Evolutionary conservation across 2,113 vertebrate genomes (phyloP).

Genomic region (Nyctereutes procyonoides): DNA sequence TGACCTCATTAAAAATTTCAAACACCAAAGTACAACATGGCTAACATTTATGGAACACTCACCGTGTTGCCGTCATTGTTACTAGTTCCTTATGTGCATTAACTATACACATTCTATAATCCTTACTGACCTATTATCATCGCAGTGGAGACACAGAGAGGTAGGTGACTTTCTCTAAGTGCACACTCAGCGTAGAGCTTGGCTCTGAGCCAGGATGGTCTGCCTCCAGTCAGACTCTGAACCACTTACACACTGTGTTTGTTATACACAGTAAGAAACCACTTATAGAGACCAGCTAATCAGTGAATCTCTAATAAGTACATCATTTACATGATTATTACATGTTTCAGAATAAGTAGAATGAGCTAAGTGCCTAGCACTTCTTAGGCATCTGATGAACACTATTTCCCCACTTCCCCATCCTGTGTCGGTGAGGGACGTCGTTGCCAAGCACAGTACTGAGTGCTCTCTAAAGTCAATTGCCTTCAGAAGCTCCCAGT

Average conservation of each 20-base stretch:
- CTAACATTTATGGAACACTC: background rate
- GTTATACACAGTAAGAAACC: background rate
- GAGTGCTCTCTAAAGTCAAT: background rate
- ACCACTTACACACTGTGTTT: background rate
- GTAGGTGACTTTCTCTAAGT: background rate
- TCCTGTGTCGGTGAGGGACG: background rate
- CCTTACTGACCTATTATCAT: background rate
- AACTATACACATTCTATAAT: background rate
- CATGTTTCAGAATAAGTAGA: background rate
- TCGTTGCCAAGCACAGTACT: background rate
- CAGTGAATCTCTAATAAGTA: background rate
- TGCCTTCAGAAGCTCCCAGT: background rate
- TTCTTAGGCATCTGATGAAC: background rate
- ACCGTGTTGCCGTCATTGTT: background rate
- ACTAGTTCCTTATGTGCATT: background rate
- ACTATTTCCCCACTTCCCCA: background rate
- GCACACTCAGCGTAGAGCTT: background rate
- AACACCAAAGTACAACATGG: background rate
- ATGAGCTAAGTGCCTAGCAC: background rate
- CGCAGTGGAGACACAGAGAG: background rate
- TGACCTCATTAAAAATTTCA: background rate
- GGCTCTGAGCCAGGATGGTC: background rate
- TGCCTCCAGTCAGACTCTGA: background rate
- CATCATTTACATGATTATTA: background rate
- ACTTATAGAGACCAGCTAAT: background rate